Base-by-base conservation (phyloP, 1,140 invertebrate genomes). In the Drosophila subobscura region DNA sequence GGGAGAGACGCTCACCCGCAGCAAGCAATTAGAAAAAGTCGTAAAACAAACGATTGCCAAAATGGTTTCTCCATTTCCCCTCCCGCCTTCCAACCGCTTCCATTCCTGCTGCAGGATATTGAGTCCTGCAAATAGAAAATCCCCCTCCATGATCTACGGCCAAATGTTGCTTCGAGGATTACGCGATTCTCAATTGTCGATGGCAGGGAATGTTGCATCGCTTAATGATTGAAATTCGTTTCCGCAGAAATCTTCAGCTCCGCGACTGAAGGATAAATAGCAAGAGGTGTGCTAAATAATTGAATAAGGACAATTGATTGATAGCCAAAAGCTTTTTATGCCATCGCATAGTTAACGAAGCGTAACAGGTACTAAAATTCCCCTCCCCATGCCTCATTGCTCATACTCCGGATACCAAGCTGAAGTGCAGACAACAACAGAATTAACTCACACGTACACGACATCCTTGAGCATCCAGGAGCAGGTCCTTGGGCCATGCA, bases 311-410 rank as follows among this genome's bases (percentile, higher is more conserved):
- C 80, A 79, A 64, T 84, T 84, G 80, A 85, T 85, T 85, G 80
- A 85, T 85, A 70, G 80, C 80, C 81, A 77, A 86, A 85, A 80
- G 80, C 80, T 80, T 76, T 77, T 86, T 85, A 77, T 84, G 65
- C 72, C 60, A 75, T 64, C 72, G 72, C 73, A 84, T 83, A 84
- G 80, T 79, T 84, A 84, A 84, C 79, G 79, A 84, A 84, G 79
- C 72, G 80, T 85, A 84, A 84, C 79, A 84, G 80, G 79, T 84
- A 65, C 63, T 40, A 58, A 60, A 79, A 37, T 12, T 3, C 10
- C 6, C 2, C 22, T 25, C 0, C 8, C 12, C 12, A 5, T 4
- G 4, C n/a, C 25, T 20, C 16, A 20, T 20, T 20, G 0, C 16
- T 20, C 16, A 20, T 20, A 20, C 16, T 20, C 16, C 16, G 16